Conservation (phyloP, 2,888 invertebrate species). For the Myathropa florea region DNA sequence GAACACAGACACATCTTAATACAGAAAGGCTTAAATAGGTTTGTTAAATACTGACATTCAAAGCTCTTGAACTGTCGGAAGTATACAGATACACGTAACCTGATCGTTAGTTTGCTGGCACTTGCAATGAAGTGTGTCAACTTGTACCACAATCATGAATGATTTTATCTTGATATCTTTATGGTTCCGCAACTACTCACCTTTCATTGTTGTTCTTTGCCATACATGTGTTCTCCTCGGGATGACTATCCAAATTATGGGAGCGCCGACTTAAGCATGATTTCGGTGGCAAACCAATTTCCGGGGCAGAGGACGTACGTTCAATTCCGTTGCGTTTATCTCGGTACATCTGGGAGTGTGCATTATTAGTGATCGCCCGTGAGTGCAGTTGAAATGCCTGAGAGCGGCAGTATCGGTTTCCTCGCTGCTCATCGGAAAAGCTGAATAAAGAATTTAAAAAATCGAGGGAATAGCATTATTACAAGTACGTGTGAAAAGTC, state of each 20-base stretch:
- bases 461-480: conserved; percentile 13
- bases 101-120: neutral
- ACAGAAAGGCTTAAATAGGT: too few species aligned
- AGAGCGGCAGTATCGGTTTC: conserved; percentile 79
- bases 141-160: too few species aligned
- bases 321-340: conserved; percentile 74
- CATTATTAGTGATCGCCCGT: conserved; percentile 79
- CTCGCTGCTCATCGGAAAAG: conserved; percentile 77
- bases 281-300: conserved; percentile 80
- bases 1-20: too few species aligned
- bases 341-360: conserved; percentile 65
- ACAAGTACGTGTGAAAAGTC: neutral
- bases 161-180: neutral
- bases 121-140: too few species aligned
- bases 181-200: conserved; percentile 10
- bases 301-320: conserved; percentile 76
- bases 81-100: neutral
- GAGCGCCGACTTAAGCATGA: conserved; percentile 81
- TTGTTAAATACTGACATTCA: too few species aligned
- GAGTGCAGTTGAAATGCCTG: conserved; percentile 79
- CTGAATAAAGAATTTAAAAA: conserved; percentile 72
- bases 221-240: conserved; percentile 33
- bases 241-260: conserved; percentile 25
- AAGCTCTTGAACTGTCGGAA: too few species aligned
- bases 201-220: conserved; percentile 37